Evolutionary conservation across 1,140 invertebrate genomes (phyloP).

Genomic region (Tetranychus cinnabarinus): DNA sequence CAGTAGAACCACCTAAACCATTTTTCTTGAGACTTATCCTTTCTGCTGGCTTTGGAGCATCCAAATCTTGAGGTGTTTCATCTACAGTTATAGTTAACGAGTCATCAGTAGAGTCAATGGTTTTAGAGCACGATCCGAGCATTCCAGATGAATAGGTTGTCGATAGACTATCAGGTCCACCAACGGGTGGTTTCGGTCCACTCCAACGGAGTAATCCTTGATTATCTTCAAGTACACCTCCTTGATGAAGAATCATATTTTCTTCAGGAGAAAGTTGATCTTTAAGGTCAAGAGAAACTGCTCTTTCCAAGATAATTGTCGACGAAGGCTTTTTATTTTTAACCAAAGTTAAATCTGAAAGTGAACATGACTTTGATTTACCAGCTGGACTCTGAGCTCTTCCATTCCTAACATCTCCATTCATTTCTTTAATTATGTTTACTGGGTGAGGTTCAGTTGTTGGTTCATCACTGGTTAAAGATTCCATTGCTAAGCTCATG

Average conservation of each 20-base stretch:
- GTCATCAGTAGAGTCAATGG: too few relatives aligned
- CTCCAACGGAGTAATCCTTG: not conserved
- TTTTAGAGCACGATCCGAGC: too few relatives aligned
- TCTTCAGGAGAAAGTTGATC: not conserved
- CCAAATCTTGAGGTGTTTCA: too few relatives aligned
- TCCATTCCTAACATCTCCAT: not conserved
- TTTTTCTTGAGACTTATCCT: too few relatives aligned
- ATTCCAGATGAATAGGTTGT: not conserved
- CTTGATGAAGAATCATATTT: not conserved
- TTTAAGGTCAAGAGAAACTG: slow-evolving; percentile 48
- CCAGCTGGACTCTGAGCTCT: not conserved
- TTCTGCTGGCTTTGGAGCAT: too few relatives aligned
- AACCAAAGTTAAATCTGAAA: slow-evolving; percentile 46
- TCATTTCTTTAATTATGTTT: not conserved
- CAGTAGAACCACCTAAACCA: too few relatives aligned
- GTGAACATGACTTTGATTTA: slow-evolving; percentile 42
- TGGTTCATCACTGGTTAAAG: not conserved
- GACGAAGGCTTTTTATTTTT: slow-evolving; percentile 29
- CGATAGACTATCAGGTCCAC: not conserved
- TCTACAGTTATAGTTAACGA: too few relatives aligned
- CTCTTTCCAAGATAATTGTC: slow-evolving; percentile 37
- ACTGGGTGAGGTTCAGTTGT: not conserved
- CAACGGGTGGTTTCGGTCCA: not conserved
- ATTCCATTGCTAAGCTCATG: not conserved
- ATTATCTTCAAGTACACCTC: not conserved